Base-by-base conservation (phyloP, 2,888 invertebrate genomes). In the Scaptomyza parva region DNA sequence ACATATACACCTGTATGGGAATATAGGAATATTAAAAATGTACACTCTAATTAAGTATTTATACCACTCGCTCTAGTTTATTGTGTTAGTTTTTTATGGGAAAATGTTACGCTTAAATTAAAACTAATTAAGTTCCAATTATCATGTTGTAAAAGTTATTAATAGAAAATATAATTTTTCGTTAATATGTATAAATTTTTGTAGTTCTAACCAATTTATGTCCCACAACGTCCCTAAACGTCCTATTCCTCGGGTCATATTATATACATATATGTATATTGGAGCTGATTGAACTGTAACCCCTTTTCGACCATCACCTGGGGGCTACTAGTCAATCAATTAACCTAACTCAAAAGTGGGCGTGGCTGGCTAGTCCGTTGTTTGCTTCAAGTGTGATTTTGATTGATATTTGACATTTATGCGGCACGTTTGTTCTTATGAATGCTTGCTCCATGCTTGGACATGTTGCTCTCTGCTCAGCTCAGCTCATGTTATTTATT, bases 351-450 rank as follows among this genome's bases (percentile, higher is more conserved):
- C 79, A 70, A 70, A 78, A 54, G 8, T 64, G 54, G 61, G 76
- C 58, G 64, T 64, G 61, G 41, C 65, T 64, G 61, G 41, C 65
- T 52, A 57, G 48, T 48, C 37, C 52, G 45, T 63, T 83, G 78
- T 66, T 80, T 66, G 76, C 40, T 39, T 53, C 58, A 76, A 70
- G 85, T 79, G 86, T 71, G 75, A 82, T 77, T 89, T 78, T 88
- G 86, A 89, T 88, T 85, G 88, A 89, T 89, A 80, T 85, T 86
- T 88, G 83, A 82, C 85, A 85, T 82, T 85, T 82, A 85, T 85
- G 75, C 68, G 64, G 61, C 70, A 57, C 74, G 68, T 72, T 70
- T 66, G 52, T 64, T n/a, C n/a, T n/a, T 70, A 17, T 37, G 37
- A 37, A 54, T 69, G 66, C 65, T 66, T 57, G n/a, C 64, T 70